Evolutionary conservation across 2,797 vertebrate species (phyloP), one percentile per base, ranked within the genome.

Genomic region (Ambastaia sidthimunki): DNA sequence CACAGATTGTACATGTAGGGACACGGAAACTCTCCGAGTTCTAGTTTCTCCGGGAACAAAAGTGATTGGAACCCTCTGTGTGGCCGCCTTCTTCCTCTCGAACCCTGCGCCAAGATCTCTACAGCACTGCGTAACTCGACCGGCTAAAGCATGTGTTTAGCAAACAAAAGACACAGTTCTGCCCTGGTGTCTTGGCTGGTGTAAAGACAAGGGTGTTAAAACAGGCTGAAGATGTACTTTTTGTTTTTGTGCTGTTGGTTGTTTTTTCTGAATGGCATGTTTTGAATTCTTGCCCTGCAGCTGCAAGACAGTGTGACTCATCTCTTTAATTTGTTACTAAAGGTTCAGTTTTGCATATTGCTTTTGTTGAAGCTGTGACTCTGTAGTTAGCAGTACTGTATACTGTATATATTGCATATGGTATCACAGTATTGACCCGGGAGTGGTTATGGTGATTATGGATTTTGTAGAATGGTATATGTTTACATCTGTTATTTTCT

Each of bases 1-100:
- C 85, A 86, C 80, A 72, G 62, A 74, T 85, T 89, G 86, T 81
- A 88, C 75, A 84, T 88, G 81, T 86, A 91, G 89, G 83, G 85
- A 85, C 88, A 84, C 52, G 52, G 63, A 80, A 65, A 25, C 76
- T 71, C 82, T 52, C 63, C 66, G 80, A 81, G 85, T 87, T 90
- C 89, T 73, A 50, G 68, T 89, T 87, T 89, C 72, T 82, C 66
- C 50, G 59, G 74, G 70, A 89, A 68, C 75, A 74, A 86, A 84
- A 83, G 74, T 16, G 23, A 81, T 74, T 55, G 74, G 85, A 84
- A 82, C 83, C 83, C 68, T 81, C 78, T 88, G 87, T 87, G 87
- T 87, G 87, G 86, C 83, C 83, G 55, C 3, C 74, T 55, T 48
- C 77, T 73, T 72, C 83, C 76, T 60, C 47, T 34, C 44, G 63